These are phyloP conservation scores for Anoplopoma fimbria DNA, from an alignment of 2,113 vertebrate genomes.

Conservation along the genomic window DNA sequence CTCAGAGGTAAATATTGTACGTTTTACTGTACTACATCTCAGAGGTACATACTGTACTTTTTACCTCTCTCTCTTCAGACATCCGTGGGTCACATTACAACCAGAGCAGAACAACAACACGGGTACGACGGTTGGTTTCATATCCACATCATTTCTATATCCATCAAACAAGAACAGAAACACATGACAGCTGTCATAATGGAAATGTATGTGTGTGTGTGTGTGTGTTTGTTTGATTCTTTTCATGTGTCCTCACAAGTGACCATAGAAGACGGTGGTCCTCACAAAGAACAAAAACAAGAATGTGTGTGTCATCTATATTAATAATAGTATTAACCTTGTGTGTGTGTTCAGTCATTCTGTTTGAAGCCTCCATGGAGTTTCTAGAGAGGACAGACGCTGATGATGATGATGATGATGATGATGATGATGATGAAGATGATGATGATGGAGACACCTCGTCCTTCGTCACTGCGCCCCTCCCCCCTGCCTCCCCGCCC, in stretches of 20 bases:
- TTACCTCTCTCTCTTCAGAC: conserved; percentile 37
- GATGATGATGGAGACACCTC: neutral
- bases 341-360: conserved; percentile 32
- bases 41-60: too few species aligned
- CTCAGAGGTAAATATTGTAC: neutral
- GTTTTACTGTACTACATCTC: too few species aligned
- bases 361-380: conserved; percentile 84
- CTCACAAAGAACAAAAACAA: too few species aligned
- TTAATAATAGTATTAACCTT: too few species aligned
- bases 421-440: neutral
- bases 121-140: conserved; percentile 18
- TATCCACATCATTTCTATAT: too few species aligned
- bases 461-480: conserved; percentile 41
- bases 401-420: conserved; percentile 26
- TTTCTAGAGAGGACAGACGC: conserved; percentile 70
- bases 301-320: too few species aligned
- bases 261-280: too few species aligned
- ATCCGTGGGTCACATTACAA: neutral
- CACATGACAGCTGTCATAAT: too few species aligned
- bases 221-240: too few species aligned
- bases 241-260: too few species aligned
- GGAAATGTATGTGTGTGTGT: too few species aligned
- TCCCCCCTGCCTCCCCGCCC: neutral
- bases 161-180: too few species aligned
- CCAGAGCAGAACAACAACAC: conserved; percentile 35